These are phyloP conservation scores for Odontophorus gujanensis DNA, from an alignment of 2,113 vertebrate species.

Conservation along the genomic window DNA sequence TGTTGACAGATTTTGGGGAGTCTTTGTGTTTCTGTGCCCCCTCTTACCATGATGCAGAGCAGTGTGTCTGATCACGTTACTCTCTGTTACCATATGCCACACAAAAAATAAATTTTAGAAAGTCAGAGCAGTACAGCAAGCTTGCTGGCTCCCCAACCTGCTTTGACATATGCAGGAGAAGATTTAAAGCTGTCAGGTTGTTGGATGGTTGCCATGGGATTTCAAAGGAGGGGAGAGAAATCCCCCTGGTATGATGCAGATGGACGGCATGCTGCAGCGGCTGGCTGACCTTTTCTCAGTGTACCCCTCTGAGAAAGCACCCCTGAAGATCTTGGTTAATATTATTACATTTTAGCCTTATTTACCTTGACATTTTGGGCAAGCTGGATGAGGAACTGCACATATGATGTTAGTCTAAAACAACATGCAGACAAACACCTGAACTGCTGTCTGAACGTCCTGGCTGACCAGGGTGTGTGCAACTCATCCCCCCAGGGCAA, in stretches of 20 bases:
- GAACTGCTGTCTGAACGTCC: conserved; percentile 4
- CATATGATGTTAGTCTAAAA: conserved; percentile 11
- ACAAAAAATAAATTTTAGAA: conserved; percentile 31
- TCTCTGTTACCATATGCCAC: conserved; percentile 23
- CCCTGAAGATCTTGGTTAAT: conserved; percentile 34
- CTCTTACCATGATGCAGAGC: background rate
- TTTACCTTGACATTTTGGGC: conserved; percentile 44
- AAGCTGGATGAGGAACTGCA: conserved; percentile 21
- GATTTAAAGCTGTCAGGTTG: conserved; percentile 57
- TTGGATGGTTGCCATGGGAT: conserved; percentile 51
- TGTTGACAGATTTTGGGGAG: background rate
- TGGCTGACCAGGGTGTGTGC: background rate
- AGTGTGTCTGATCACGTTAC: conserved; percentile 1
- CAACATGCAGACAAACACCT: background rate
- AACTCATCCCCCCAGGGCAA: background rate
- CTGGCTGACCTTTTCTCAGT: background rate
- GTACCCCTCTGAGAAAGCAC: background rate
- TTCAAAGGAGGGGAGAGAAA: background rate
- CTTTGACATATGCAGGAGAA: conserved; percentile 38
- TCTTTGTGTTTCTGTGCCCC: background rate
- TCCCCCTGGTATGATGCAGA: conserved; percentile 7
- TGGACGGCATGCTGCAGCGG: background rate
- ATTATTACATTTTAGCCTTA: conserved; percentile 8
- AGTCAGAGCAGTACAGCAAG: background rate
- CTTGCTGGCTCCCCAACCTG: conserved; percentile 52